Evolutionary conservation across 2,113 vertebrate species (phyloP).

Genomic region (Sphaerodactylus townsendi): DNA sequence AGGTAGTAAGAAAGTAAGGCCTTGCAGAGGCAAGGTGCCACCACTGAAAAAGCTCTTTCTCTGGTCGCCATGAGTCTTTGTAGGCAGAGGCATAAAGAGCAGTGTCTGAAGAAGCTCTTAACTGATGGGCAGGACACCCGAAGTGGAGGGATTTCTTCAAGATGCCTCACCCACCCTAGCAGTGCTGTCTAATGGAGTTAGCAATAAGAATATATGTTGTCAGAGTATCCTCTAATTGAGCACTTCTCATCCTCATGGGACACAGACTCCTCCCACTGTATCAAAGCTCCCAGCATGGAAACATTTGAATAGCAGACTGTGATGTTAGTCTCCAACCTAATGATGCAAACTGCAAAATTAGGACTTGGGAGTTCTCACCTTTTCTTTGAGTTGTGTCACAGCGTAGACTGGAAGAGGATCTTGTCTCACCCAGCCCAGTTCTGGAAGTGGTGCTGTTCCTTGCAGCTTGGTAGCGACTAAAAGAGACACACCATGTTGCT

Average conservation of each 20-base stretch:
- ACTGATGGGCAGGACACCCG: too few relatives aligned
- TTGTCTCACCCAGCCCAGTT: slow-evolving; percentile 30
- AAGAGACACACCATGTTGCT: slow-evolving; percentile 10
- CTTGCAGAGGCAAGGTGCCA: too few relatives aligned
- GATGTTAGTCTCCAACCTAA: background rate
- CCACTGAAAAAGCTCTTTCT: too few relatives aligned
- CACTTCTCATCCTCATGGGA: background rate
- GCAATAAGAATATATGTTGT: background rate
- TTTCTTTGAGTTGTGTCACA: slow-evolving; percentile 27
- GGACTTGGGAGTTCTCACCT: slow-evolving; percentile 61
- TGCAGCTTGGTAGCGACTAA: slow-evolving; percentile 51
- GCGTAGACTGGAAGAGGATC: background rate
- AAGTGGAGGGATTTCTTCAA: too few relatives aligned
- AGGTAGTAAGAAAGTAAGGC: too few relatives aligned
- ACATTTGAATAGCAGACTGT: background rate
- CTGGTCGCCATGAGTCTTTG: too few relatives aligned
- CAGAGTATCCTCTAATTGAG: too few relatives aligned
- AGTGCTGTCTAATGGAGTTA: background rate
- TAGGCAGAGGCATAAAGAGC: too few relatives aligned
- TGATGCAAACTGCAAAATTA: background rate
- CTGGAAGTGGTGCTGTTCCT: slow-evolving; percentile 45
- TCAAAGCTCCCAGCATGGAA: background rate
- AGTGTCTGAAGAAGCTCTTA: too few relatives aligned
- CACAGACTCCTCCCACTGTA: background rate
- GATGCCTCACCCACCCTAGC: too few relatives aligned